phyloP scores from a whole-genome alignment of 2,797 vertebrate genomes.

The Pelobates cultripes region DNA sequence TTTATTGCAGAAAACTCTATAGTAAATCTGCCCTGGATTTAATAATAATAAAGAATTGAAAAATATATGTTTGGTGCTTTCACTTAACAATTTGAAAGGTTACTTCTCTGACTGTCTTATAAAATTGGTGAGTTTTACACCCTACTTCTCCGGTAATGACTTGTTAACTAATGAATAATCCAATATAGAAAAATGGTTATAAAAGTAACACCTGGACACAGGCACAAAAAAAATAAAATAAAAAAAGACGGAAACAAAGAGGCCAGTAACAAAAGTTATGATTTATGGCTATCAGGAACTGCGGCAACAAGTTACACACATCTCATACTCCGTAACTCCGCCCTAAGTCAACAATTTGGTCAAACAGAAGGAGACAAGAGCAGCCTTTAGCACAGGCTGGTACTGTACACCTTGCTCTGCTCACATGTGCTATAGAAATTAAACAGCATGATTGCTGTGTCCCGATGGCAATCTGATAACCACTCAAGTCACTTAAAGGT shows the following conservation, averaged over 20 bases:
- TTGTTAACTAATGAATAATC: constrained; percentile 9
- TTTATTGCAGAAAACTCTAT: too few species aligned
- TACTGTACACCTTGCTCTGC: constrained; percentile 76
- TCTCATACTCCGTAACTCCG: constrained; percentile 71
- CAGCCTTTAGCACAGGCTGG: constrained; percentile 79
- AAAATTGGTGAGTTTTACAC: neutral
- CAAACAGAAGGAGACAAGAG: constrained; percentile 77
- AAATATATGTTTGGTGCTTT: neutral
- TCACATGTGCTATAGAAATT: constrained; percentile 73
- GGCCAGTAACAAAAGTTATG: constrained; percentile 60
- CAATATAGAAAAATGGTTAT: neutral
- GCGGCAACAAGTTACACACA: constrained; percentile 66
- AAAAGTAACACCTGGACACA: constrained; percentile 36
- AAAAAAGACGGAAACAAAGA: constrained; percentile 54
- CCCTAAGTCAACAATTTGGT: constrained; percentile 87
- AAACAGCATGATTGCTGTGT: constrained; percentile 77
- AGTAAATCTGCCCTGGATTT: too few species aligned
- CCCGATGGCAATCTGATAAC: constrained; percentile 86
- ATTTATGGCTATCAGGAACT: constrained; percentile 68
- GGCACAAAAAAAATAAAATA: neutral
- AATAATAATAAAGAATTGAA: too few species aligned
- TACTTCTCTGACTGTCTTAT: neutral
- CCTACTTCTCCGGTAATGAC: neutral
- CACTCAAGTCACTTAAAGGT: constrained; percentile 55
- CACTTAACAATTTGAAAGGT: neutral